Conservation (phyloP, 2,888 invertebrate genomes). For the Synergus umbraculus region DNA sequence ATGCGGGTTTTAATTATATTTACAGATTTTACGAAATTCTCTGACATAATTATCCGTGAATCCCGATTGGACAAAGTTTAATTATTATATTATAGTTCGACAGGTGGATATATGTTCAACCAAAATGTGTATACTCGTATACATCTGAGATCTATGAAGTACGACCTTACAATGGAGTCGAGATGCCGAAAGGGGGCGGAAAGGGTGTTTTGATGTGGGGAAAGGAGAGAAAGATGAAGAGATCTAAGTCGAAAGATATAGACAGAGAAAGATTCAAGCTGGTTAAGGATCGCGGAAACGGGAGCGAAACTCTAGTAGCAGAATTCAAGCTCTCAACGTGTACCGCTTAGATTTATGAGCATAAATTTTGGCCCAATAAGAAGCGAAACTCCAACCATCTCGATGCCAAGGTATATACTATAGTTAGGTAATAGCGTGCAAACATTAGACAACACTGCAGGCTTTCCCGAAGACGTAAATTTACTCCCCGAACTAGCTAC, state of each 20-base stretch:
- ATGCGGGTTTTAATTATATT: too few relatives aligned
- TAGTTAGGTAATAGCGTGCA: slow-evolving; percentile 39
- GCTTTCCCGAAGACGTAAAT: slow-evolving; percentile 40
- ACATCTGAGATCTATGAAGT: slow-evolving; percentile 8
- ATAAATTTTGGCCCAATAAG: slow-evolving; percentile 67
- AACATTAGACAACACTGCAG: slow-evolving; percentile 38
- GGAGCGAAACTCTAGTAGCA: slow-evolving; percentile 63
- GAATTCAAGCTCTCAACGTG: slow-evolving; percentile 67
- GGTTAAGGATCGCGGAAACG: slow-evolving; percentile 29
- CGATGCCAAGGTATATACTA: slow-evolving; percentile 46
- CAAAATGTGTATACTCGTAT: not conserved
- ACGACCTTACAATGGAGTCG: slow-evolving; percentile 11
- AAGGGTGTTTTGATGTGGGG: slow-evolving; percentile 23
- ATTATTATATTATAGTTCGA: too few relatives aligned
- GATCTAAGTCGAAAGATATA: slow-evolving; percentile 50
- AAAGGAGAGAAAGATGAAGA: slow-evolving; percentile 46
- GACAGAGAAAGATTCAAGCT: slow-evolving; percentile 51
- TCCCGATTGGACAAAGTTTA: too few relatives aligned
- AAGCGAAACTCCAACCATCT: slow-evolving; percentile 57
- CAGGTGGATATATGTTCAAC: not conserved
- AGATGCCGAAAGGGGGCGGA: slow-evolving; percentile 29
- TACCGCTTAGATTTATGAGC: slow-evolving; percentile 67
- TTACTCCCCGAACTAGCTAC: slow-evolving; percentile 36
- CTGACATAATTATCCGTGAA: too few relatives aligned
- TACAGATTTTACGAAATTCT: too few relatives aligned